phyloP scores from a whole-genome alignment of 2,888 invertebrate species.

The Philereme vetulata region DNA sequence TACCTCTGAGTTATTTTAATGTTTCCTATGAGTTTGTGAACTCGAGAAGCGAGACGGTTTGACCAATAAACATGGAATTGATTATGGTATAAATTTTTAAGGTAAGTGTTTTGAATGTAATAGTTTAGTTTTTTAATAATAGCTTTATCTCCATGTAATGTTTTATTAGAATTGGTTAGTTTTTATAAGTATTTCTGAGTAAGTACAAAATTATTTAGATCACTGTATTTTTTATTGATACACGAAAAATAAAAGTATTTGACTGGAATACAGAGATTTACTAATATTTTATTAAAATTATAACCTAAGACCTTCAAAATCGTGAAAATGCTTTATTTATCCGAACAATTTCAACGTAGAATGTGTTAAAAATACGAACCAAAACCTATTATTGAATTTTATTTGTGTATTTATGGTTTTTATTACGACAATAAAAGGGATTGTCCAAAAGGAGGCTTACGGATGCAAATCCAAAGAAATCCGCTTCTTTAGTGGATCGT shows the following conservation, averaged over 20 bases:
- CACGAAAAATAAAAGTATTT: no score
- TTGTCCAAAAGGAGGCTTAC: constrained; percentile 49
- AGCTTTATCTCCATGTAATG: constrained; percentile 32
- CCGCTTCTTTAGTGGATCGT: constrained; percentile 71
- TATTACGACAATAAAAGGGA: constrained; percentile 53
- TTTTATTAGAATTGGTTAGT: constrained; percentile 13
- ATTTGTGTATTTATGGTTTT: constrained; percentile 52
- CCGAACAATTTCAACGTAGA: constrained; percentile 3
- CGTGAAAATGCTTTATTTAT: constrained; percentile 6
- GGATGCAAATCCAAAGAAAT: constrained; percentile 69
- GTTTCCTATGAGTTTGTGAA: constrained; percentile 66
- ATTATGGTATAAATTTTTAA: constrained; percentile 59
- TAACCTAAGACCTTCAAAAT: not conserved
- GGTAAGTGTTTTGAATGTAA: constrained; percentile 35
- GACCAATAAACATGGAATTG: constrained; percentile 62
- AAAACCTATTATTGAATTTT: constrained; percentile 46
- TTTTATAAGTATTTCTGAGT: not conserved
- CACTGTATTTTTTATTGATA: no score
- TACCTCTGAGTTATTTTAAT: constrained; percentile 69
- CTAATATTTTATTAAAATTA: not conserved
- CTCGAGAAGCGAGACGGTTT: constrained; percentile 53
- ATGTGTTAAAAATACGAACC: constrained; percentile 28
- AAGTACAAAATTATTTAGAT: no score
- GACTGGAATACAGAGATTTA: no score
- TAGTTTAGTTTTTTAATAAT: constrained; percentile 35